Evolutionary conservation across 2,113 vertebrate species (phyloP).

Genomic region (Erinaceus europaeus): DNA sequence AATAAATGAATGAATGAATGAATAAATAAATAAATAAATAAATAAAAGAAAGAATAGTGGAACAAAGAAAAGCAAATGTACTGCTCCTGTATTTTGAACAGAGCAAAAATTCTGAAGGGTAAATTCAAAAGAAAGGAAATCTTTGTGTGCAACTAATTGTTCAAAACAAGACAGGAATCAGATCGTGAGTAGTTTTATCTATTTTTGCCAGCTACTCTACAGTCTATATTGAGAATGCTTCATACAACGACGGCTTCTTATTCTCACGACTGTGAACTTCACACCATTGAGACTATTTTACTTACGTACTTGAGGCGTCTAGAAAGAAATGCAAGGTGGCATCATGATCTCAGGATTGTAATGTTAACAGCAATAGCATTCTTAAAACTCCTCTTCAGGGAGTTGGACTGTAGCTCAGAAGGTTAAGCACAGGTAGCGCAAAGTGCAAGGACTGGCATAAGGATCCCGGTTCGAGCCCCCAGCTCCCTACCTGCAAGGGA

Average conservation of each 20-base stretch:
- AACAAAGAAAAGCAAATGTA: not conserved
- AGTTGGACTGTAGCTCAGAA: too few relatives aligned
- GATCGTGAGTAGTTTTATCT: not conserved
- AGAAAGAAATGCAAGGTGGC: too few relatives aligned
- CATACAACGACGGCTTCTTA: not conserved
- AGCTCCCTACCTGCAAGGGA: too few relatives aligned
- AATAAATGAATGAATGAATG: not conserved
- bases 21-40: not conserved
- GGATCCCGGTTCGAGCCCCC: too few relatives aligned
- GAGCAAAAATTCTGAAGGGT: not conserved
- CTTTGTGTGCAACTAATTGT: not conserved
- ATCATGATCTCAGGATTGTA: not conserved
- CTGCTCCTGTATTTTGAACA: not conserved
- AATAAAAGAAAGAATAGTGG: not conserved
- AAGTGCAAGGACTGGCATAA: too few relatives aligned
- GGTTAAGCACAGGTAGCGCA: too few relatives aligned
- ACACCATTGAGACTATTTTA: not conserved
- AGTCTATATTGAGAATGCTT: rapidly evolving
- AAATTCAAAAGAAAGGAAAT: not conserved
- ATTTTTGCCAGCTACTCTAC: not conserved
- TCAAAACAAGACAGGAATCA: not conserved
- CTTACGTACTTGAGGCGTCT: too few relatives aligned
- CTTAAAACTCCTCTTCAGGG: not conserved
- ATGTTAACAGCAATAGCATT: not conserved
- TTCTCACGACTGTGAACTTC: not conserved